Base-by-base conservation (phyloP, 2,888 invertebrate species). In the Eilema sororculum region DNA sequence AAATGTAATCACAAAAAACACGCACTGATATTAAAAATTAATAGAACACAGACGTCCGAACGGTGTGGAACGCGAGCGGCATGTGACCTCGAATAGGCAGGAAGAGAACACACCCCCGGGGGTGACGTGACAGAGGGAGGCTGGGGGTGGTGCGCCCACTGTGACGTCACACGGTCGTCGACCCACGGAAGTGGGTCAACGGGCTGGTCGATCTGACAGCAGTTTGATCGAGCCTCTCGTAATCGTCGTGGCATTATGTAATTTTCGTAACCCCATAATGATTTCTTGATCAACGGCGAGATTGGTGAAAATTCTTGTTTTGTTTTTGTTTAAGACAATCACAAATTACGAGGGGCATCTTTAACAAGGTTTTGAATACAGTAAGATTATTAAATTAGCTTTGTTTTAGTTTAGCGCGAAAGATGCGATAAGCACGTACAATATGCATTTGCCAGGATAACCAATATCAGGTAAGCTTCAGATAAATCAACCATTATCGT, bases 81-180 rank as follows among this genome's bases (percentile, higher is more conserved):
- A 88, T 92, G 89, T 95, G 93, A 93, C 94, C 94, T 94, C 94
- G 91, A 88, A 84, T 74, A 86, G 84, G 85, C 83, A 78, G 85
- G 88, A 82, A 84, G 82, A 85, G 85, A 87, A 89, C 90, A 91
- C 92, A 93, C 92, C 92, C 93, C 91, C 90, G 80, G n/a, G 84
- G 88, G 82, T 89, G 90, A 88, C 88, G 89, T 83, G 89, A 78
- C 83, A 73, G 76, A 75, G 78, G 79, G 75, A 78, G 71, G 80
- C 84, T 83, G 82, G 80, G 84, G 84, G 85, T 78, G 81, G 86
- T 76, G 82, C 86, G 78, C 76, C 77, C 79, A 82, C 58, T 79
- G 91, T 94, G 95, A 95, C 95, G 95, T 94, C 95, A 95, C 92
- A 83, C 90, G 93, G 94, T 93, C 93, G 91, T 83, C 90, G 90